Base-by-base conservation (phyloP, 2,888 invertebrate genomes). In the Litoditis marina region DNA sequence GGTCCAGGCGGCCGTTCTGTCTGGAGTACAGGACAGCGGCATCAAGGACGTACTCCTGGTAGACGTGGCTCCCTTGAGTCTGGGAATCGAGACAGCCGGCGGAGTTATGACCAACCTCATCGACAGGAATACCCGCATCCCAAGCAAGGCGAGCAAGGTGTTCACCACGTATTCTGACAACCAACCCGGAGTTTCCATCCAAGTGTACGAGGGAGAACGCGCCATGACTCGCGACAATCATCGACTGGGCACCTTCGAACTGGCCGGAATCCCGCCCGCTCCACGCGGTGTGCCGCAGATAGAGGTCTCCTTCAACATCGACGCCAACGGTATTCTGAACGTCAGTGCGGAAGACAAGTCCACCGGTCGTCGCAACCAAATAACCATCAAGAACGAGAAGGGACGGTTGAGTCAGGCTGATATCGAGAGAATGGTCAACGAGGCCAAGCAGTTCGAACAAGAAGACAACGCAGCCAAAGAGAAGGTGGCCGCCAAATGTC, bases 21-120 rank as follows among this genome's bases (percentile, higher is more conserved):
- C 69, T 8, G 73, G 73, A 51, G 67, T 68, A 25, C 51, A 73
- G 46, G 65, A 66, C 44, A 27, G 66, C 2, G 57, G 64, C 25
- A 71, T 73, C 60, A 70, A 75, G 47, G 71, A 73, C 39, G 67
- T 75, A 2, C 66, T 94, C 66, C 87, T 94, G 75, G 88, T 94
- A 62, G 94, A 94, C 82, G 92, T 94, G n/a, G 90, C 92, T 0
- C 92, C 92, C 0, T 86, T 95, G 83, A 94, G 91, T 0, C 84
- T 90, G 76, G 91, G 91, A 86, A 92, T 92, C 78, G 92, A 92
- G 84, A 92, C 92, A 19, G 91, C 91, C 73, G 91, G 92, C 61
- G 92, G 91, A 69, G 91, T 91, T 25, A 96, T 96, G 95, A 94
- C 94, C 5, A 89, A 89, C 66, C 85, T 92, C n/a, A 89, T 92